Evolutionary conservation across 2,113 vertebrate genomes (phyloP).

Genomic region (Ochotona curzoniae): DNA sequence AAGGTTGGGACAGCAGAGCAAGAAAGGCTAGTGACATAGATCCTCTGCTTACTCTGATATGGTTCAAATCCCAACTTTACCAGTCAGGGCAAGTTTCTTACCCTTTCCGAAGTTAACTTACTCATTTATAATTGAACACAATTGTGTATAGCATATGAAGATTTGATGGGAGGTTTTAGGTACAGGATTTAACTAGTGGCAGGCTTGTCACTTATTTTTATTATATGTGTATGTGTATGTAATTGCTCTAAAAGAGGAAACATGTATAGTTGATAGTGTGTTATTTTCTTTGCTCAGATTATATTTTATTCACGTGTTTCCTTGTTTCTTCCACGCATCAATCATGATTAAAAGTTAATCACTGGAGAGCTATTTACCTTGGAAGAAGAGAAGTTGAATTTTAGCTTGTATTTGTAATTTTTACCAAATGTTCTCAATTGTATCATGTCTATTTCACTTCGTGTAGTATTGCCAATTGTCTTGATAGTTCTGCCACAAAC

Average conservation of each 20-base stretch:
- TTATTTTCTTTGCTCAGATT: neutral
- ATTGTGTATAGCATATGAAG: neutral
- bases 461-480: neutral
- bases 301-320: neutral
- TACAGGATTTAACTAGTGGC: neutral
- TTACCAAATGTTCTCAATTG: neutral
- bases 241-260: neutral
- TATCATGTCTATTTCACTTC: neutral
- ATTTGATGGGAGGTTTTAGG: neutral
- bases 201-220: neutral
- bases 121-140: neutral
- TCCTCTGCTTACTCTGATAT: neutral
- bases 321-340: neutral
- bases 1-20: neutral
- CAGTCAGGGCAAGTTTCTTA: neutral
- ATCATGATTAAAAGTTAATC: neutral
- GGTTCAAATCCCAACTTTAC: neutral
- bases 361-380: neutral
- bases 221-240: too few species aligned
- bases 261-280: neutral
- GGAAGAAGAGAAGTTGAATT: neutral
- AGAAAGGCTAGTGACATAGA: neutral
- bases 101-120: neutral
- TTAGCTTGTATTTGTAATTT: neutral
- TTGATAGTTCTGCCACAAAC: neutral